A percentile compares a stretch with the other conserved stretches of the same genome.
Evolutionary conservation across 2,888 invertebrate genomes (phyloP).

Genomic region (Drosophila macrospina): DNA sequence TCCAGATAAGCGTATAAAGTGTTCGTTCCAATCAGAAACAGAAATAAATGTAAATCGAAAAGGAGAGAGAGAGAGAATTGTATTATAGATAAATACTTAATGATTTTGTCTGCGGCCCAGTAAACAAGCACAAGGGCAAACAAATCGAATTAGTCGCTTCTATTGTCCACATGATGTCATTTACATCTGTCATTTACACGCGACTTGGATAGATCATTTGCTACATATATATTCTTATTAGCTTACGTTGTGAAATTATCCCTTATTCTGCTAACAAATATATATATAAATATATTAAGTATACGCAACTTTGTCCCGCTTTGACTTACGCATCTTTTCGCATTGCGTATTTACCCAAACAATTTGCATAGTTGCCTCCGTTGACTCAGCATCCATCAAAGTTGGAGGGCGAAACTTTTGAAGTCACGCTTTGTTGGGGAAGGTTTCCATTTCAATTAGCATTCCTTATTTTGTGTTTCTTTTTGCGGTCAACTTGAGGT

Average conservation of each 20-base stretch:
- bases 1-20: conserved; percentile 65
- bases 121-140: conserved; percentile 46
- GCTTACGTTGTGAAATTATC: conserved; percentile 39
- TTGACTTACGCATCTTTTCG: conserved; percentile 44
- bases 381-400: conserved; percentile 27
- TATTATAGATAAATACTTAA: conserved; percentile 39
- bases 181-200: conserved; percentile 53
- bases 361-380: conserved; percentile 39
- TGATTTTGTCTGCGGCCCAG: conserved; percentile 38
- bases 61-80: conserved; percentile 12
- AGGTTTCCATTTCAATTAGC: conserved; percentile 70
- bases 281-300: conserved; percentile 27
- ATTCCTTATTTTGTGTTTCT: conserved; percentile 23
- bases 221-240: too few relatives aligned
- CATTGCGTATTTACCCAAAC: conserved; percentile 28
- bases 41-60: conserved; percentile 40
- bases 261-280: conserved; percentile 13
- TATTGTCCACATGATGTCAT: conserved; percentile 52
- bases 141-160: conserved; percentile 42
- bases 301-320: conserved; percentile 24
- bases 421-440: conserved; percentile 42
- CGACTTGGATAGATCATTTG: conserved; percentile 27
- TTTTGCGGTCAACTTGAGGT: conserved; percentile 65
- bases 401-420: conserved; percentile 34
- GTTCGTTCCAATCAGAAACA: conserved; percentile 43